These are phyloP conservation scores for Hemiscyllium ocellatum DNA, from an alignment of 2,113 vertebrate genomes.

Conservation along the genomic window DNA sequence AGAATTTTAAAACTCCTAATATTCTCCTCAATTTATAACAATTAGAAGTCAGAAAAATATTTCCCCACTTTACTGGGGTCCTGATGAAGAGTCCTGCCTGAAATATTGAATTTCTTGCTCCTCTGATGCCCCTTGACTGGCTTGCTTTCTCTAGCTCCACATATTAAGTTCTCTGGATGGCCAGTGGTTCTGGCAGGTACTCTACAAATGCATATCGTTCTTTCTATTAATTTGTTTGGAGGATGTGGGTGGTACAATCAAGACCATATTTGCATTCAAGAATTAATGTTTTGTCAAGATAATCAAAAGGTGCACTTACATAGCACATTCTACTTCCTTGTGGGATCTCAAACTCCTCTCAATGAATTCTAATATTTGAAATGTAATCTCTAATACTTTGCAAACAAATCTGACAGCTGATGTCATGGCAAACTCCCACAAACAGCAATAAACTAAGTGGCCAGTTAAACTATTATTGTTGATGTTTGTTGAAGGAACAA, in stretches of 20 bases:
- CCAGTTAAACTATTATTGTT: neutral
- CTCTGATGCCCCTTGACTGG: too few relatives aligned
- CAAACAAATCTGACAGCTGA: neutral
- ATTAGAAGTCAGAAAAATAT: neutral
- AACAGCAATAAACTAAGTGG: neutral
- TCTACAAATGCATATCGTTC: neutral
- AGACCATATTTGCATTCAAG: neutral
- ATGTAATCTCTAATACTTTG: neutral
- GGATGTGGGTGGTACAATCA: neutral
- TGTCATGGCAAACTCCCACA: neutral
- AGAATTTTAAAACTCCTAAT: neutral
- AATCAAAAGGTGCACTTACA: neutral
- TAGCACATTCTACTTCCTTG: neutral
- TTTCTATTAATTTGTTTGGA: neutral
- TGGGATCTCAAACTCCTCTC: neutral
- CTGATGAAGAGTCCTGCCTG: neutral
- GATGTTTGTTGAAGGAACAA: neutral
- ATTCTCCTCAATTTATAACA: neutral
- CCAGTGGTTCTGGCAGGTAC: too few relatives aligned
- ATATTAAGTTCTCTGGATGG: too few relatives aligned
- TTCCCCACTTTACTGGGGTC: neutral
- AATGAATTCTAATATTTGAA: neutral
- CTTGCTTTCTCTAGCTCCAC: too few relatives aligned
- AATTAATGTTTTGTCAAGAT: neutral
- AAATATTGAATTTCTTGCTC: too few relatives aligned